Base-by-base conservation (phyloP, 1,140 invertebrate species). In the Tetragnatha versicolor region DNA sequence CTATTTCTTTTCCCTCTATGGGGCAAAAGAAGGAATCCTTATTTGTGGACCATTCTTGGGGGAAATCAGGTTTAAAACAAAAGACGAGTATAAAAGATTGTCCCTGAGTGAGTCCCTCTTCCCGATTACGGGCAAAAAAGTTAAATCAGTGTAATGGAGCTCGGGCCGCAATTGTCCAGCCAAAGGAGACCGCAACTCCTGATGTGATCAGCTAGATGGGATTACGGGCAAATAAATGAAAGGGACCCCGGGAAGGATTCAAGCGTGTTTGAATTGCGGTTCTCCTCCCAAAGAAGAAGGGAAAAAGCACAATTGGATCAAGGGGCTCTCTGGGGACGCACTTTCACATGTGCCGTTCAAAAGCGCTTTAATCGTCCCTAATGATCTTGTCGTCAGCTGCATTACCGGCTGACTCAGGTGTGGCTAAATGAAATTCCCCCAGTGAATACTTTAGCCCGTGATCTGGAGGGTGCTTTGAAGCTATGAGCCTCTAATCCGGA, bases 61-160 rank as follows among this genome's bases (percentile, higher is more conserved):
- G 70, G 72, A 75, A 75, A 75, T 75, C 72, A 75, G 45, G 58
- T 75, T 75, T 75, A 75, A 75, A 75, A 75, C 72, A 63, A 75
- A 75, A 60, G 39, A 75, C 45, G 29, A 61, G 39, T 47, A 61
- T 70, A 75, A 49, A 75, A 75, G 72, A 75, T 75, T 63, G 72
- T 75, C 72, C 39, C 35, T 25, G 51, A 53, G 42, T 75, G 58
- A 42, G 72, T 49, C 31, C 27, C 42, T 49, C 72, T 63, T 75
- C 51, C 58, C 22, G 39, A 72, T 58, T 72, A 53, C 29, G 37
- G 51, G 35, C 68, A 42, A 53, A 55, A 66, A 77, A 77, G 47
- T 66, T 66, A 77, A 65, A 77, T 77, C 60, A 77, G 61, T 49
- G 73, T 77, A 77, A 77, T 77, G 73, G 61, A 55, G 17, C 29